These are phyloP conservation scores for Nomada fabriciana DNA, from an alignment of 2,888 invertebrate species.

Conservation along the genomic window DNA sequence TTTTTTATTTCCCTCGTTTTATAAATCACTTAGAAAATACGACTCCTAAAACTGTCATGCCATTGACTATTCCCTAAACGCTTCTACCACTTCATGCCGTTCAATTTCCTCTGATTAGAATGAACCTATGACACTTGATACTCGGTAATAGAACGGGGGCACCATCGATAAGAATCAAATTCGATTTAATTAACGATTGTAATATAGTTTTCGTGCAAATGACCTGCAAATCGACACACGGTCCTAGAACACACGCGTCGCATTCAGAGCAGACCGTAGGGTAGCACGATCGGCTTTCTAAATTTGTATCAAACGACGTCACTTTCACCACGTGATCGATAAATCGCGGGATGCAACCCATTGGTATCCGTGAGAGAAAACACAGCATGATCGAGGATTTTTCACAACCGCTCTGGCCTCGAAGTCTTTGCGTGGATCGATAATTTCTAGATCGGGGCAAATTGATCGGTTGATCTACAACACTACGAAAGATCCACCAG, in stretches of 20 bases:
- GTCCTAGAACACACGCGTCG: slow-evolving; percentile 23
- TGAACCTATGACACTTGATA: neutral
- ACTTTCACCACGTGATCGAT: slow-evolving; percentile 79
- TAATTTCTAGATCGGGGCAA: slow-evolving; percentile 24
- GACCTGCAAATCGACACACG: neutral
- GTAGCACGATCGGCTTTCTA: slow-evolving; percentile 79
- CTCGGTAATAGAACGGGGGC: neutral
- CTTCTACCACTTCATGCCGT: neutral
- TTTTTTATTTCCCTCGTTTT: neutral
- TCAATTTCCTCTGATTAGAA: slow-evolving; percentile 7
- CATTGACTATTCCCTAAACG: neutral
- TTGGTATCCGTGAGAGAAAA: slow-evolving; percentile 53
- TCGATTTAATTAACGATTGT: slow-evolving; percentile 24
- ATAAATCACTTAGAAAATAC: neutral
- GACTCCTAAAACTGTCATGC: neutral
- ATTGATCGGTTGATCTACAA: slow-evolving; percentile 32
- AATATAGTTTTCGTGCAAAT: slow-evolving; percentile 2
- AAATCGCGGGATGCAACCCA: slow-evolving; percentile 56
- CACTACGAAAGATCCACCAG: slow-evolving; percentile 24
- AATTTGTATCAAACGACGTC: slow-evolving; percentile 79
- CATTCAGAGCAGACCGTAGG: slow-evolving; percentile 58
- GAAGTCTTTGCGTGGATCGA: slow-evolving; percentile 37
- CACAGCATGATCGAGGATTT: slow-evolving; percentile 54
- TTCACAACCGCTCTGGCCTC: slow-evolving; percentile 20
- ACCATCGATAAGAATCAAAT: slow-evolving; percentile 32